These are phyloP conservation scores for Anser cygnoides DNA, from an alignment of 2,113 vertebrate species.

Conservation along the genomic window DNA sequence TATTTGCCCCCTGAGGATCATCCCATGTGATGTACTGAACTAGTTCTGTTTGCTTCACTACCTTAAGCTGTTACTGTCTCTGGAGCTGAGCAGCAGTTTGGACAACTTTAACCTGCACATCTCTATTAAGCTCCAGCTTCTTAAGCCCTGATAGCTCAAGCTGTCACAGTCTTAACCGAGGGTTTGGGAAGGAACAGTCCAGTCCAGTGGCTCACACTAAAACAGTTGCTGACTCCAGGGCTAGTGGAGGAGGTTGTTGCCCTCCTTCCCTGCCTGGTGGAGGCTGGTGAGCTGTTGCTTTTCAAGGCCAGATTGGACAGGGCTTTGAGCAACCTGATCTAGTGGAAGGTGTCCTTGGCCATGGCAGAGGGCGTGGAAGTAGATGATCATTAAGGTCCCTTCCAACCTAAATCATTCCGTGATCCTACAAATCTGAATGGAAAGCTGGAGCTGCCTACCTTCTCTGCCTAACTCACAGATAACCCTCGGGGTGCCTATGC, in stretches of 20 bases:
- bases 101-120: background rate
- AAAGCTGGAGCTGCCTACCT: background rate
- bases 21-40: background rate
- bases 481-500: background rate
- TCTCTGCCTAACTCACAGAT: background rate
- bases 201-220: background rate
- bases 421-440: background rate
- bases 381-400: background rate
- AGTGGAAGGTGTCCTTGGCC: background rate
- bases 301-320: background rate
- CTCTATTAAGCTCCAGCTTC: background rate
- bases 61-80: background rate
- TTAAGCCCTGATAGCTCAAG: rapidly evolving
- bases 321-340: background rate
- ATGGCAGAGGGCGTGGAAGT: background rate
- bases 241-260: background rate
- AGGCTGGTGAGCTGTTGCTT: background rate
- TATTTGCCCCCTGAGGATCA: background rate
- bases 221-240: background rate
- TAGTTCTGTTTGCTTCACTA: background rate
- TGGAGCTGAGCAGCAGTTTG: background rate
- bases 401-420: background rate
- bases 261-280: background rate
- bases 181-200: background rate
- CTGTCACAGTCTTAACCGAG: background rate